These are phyloP conservation scores for Bos indicus DNA, from an alignment of 2,113 vertebrate species.

Conservation along the genomic window DNA sequence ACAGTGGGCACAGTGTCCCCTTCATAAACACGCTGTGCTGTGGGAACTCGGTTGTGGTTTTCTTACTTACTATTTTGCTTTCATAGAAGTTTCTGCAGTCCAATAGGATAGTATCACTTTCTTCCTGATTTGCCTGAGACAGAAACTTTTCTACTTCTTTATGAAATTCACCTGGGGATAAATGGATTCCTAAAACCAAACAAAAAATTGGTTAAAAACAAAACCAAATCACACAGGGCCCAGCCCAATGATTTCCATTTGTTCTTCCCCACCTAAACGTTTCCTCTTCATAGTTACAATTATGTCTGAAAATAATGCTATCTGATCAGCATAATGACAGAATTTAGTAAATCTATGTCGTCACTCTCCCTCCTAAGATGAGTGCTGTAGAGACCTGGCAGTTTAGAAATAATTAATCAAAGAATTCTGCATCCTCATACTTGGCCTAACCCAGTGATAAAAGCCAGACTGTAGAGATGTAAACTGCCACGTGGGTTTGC, in stretches of 20 bases:
- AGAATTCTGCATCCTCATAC: not conserved
- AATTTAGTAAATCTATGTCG: not conserved
- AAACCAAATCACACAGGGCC: not conserved
- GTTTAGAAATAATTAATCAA: not conserved
- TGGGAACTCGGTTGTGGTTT: not conserved
- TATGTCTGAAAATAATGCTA: not conserved
- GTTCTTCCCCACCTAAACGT: not conserved
- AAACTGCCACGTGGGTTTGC: not conserved
- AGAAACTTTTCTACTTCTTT: slow-evolving; percentile 89
- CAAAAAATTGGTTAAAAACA: slow-evolving; percentile 22
- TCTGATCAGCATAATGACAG: not conserved
- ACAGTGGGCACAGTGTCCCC: not conserved
- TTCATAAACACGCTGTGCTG: not conserved
- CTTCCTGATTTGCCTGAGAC: slow-evolving; percentile 75
- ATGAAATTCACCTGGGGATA: slow-evolving; percentile 94
- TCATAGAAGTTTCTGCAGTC: slow-evolving; percentile 99
- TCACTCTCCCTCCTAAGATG: not conserved
- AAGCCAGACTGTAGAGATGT: not conserved
- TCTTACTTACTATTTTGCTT: slow-evolving; percentile 94
- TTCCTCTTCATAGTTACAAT: not conserved
- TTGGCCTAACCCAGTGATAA: not conserved
- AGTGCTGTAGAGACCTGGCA: not conserved
- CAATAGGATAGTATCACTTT: slow-evolving; percentile 88
- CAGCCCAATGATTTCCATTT: not conserved
- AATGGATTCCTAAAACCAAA: slow-evolving; percentile 86